Conservation (phyloP, 2,888 invertebrate genomes). For the Drepanosiphum platanoidis region DNA sequence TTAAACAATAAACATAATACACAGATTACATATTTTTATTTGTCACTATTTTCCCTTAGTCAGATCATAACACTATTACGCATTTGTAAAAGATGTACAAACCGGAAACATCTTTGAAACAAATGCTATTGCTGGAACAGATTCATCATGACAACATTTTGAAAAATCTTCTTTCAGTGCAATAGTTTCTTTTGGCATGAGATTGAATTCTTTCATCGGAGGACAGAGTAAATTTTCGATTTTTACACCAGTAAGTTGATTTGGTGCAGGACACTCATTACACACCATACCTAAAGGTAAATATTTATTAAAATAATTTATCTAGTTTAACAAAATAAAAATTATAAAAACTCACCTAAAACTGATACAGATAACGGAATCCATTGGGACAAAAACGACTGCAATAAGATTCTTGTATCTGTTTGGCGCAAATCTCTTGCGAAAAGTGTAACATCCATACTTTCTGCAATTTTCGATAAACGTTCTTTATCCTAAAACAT, state of each 20-base stretch:
- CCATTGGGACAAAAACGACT: slow-evolving; percentile 88
- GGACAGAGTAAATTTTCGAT: slow-evolving; percentile 85
- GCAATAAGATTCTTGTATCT: slow-evolving; percentile 81
- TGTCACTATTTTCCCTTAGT: too few species aligned
- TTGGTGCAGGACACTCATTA: slow-evolving; percentile 83
- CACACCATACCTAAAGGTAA: slow-evolving; percentile 75
- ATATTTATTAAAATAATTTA: slow-evolving; percentile 22
- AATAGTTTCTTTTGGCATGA: slow-evolving; percentile 71
- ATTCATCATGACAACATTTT: slow-evolving; percentile 75
- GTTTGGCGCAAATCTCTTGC: slow-evolving; percentile 81
- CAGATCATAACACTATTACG: too few species aligned
- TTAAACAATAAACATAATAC: too few species aligned
- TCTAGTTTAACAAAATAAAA: slow-evolving; percentile 65
- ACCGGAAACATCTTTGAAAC: slow-evolving; percentile 92
- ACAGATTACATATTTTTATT: too few species aligned
- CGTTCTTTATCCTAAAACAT: slow-evolving; percentile 74
- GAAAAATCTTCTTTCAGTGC: slow-evolving; percentile 76
- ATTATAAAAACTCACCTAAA: slow-evolving; percentile 68
- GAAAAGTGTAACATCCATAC: slow-evolving; percentile 80
- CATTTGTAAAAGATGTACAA: not conserved
- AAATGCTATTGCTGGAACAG: slow-evolving; percentile 71
- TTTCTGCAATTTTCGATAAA: slow-evolving; percentile 76
- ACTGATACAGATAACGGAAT: slow-evolving; percentile 84
- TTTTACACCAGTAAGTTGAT: slow-evolving; percentile 78
- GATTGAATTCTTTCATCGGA: slow-evolving; percentile 67